A percentile compares a stretch with the other conserved stretches of the same genome.
Conservation (phyloP, 2,888 invertebrate genomes). For the Drosophila testacea region DNA sequence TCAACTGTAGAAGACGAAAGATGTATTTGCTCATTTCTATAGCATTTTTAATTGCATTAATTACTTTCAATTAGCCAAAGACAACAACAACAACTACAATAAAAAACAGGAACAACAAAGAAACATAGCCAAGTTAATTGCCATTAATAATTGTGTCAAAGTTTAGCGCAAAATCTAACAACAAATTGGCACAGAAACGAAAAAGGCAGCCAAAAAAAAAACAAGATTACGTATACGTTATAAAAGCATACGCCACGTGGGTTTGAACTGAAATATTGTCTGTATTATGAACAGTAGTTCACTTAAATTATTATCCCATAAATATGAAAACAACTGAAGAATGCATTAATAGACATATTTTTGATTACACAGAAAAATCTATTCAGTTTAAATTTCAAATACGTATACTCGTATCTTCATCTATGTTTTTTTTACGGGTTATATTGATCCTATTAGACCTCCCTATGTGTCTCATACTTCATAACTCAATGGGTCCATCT, state of each 20-base stretch:
- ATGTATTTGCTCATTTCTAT: slow-evolving; percentile 47
- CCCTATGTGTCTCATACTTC: too few relatives aligned
- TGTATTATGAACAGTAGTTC: too few relatives aligned
- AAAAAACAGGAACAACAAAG: not conserved
- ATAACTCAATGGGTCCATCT: too few relatives aligned
- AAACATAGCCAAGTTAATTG: slow-evolving; percentile 39
- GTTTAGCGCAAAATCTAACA: slow-evolving; percentile 35
- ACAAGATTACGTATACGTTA: slow-evolving; percentile 35
- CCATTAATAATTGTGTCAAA: slow-evolving; percentile 43
- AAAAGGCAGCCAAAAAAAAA: not conserved
- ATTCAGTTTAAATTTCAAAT: too few relatives aligned
- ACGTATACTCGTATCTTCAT: too few relatives aligned
- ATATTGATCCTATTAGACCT: too few relatives aligned
- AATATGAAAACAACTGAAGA: too few relatives aligned
- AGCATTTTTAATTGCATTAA: slow-evolving; percentile 72
- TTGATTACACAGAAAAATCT: too few relatives aligned
- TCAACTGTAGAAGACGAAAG: slow-evolving; percentile 9
- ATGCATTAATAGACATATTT: too few relatives aligned
- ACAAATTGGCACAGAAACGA: not conserved
- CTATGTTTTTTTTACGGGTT: too few relatives aligned
- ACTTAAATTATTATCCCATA: too few relatives aligned
- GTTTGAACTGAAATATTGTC: too few relatives aligned
- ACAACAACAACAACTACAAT: slow-evolving; percentile 22
- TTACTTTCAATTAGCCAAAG: slow-evolving; percentile 73
- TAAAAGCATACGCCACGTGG: slow-evolving; percentile 30